Conservation (phyloP, 2,888 invertebrate species). For the Neria commutata region DNA sequence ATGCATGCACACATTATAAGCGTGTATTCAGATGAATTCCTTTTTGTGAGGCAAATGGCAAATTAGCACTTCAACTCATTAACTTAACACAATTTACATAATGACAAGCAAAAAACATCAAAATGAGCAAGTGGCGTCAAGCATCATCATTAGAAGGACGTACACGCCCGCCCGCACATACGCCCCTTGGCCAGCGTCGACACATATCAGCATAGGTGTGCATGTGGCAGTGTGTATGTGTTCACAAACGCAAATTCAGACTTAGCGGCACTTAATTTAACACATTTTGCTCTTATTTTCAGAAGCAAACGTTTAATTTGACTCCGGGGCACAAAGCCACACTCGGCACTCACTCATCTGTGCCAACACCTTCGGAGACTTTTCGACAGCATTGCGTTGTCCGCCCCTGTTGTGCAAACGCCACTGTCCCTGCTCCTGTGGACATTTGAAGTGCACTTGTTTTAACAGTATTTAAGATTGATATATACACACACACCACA, state of each 20-base stretch:
- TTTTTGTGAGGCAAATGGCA: slow-evolving; percentile 45
- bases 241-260: background rate
- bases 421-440: slow-evolving; percentile 10
- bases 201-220: background rate
- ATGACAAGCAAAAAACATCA: slow-evolving; percentile 2
- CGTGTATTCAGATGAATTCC: too few relatives aligned
- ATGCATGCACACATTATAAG: too few relatives aligned
- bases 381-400: background rate
- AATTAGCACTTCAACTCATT: slow-evolving; percentile 53
- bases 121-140: slow-evolving; percentile 42
- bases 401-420: background rate
- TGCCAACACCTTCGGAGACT: background rate
- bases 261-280: background rate
- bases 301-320: slow-evolving; percentile 16
- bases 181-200: slow-evolving; percentile 6
- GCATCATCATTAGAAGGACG: background rate
- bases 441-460: slow-evolving; percentile 30
- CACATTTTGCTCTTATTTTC: background rate
- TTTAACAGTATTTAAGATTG: slow-evolving; percentile 11
- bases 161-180: background rate
- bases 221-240: background rate
- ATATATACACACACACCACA: background rate
- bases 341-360: background rate
- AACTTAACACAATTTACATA: slow-evolving; percentile 35
- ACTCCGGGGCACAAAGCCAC: slow-evolving; percentile 12